Evolutionary conservation across 2,113 vertebrate species (phyloP).

Genomic region (Pao palembangensis): DNA sequence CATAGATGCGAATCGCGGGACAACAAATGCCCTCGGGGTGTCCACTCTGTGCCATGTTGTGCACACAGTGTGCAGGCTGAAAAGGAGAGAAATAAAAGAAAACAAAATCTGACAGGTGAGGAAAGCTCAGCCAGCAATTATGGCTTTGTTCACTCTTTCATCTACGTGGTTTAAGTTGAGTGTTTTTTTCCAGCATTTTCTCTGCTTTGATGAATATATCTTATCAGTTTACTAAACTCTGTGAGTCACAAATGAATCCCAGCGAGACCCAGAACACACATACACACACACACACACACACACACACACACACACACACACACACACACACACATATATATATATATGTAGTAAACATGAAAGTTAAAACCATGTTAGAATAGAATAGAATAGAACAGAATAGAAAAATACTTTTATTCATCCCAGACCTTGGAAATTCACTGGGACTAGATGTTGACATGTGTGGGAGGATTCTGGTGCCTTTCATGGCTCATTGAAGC

Average conservation of each 20-base stretch:
- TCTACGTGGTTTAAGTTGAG: not conserved
- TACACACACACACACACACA: too few relatives aligned
- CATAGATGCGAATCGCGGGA: too few relatives aligned
- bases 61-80: not conserved
- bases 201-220: not conserved
- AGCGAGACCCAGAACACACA: not conserved
- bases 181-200: not conserved
- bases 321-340: too few relatives aligned
- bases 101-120: not conserved
- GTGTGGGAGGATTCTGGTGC: slow-evolving; percentile 5
- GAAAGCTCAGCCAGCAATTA: not conserved
- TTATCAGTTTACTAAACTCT: too few relatives aligned
- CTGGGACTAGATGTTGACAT: not conserved
- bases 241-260: too few relatives aligned
- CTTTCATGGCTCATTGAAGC: slow-evolving; percentile 1
- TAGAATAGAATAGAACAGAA: too few relatives aligned
- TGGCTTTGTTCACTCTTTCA: not conserved
- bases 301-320: too few relatives aligned
- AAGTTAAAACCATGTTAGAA: not conserved
- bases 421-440: too few relatives aligned
- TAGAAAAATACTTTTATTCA: too few relatives aligned
- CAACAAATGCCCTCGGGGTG: too few relatives aligned
- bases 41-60: not conserved
- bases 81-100: not conserved
- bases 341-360: too few relatives aligned